These are phyloP conservation scores for Cuniculus paca DNA, from an alignment of 2,797 vertebrate species.

Conservation along the genomic window DNA sequence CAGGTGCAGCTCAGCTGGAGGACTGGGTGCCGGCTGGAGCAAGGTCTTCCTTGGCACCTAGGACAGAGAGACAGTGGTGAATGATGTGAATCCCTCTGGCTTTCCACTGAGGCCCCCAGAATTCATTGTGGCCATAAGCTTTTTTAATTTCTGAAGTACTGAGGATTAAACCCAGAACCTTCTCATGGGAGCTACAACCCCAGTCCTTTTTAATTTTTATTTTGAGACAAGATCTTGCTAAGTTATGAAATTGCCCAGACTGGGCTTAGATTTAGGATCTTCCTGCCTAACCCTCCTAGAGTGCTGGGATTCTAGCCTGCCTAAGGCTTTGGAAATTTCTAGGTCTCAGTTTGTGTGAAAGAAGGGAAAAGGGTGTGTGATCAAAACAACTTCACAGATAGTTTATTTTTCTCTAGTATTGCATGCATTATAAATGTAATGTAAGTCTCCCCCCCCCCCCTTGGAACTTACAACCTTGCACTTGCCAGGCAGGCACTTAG, in stretches of 20 bases:
- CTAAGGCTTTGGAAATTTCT: background rate
- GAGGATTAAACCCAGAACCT: background rate
- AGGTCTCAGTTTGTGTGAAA: background rate
- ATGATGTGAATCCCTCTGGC: background rate
- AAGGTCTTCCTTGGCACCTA: background rate
- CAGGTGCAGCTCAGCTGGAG: slow-evolving; percentile 5
- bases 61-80: background rate
- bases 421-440: background rate
- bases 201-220: background rate
- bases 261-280: background rate
- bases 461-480: too few relatives aligned
- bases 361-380: background rate
- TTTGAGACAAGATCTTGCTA: background rate
- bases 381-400: background rate
- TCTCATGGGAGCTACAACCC: background rate
- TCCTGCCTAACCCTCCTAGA: background rate
- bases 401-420: slow-evolving; percentile 19
- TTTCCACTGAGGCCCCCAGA: background rate
- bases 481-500: too few relatives aligned
- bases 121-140: background rate
- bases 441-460: too few relatives aligned
- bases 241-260: background rate
- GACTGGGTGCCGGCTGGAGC: background rate
- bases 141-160: background rate
- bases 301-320: background rate